Conservation (phyloP, 2,113 vertebrate species). For the Herpetotheres cachinnans region DNA sequence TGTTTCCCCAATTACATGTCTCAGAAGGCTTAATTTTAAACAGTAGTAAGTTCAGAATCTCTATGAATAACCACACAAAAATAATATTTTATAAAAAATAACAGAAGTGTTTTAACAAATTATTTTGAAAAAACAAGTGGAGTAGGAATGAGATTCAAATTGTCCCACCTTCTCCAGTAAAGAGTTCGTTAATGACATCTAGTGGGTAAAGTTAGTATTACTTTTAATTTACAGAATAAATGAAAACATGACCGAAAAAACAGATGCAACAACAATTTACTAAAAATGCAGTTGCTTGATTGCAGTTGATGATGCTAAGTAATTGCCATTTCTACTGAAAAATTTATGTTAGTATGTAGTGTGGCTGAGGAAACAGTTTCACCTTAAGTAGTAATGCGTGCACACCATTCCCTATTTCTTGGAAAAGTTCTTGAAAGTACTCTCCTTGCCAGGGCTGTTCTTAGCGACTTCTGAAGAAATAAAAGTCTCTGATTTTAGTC, state of each 20-base stretch:
- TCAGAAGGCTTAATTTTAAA: background rate
- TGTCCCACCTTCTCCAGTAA: background rate
- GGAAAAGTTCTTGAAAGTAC: background rate
- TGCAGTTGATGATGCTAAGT: background rate
- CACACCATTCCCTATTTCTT: background rate
- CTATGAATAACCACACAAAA: background rate
- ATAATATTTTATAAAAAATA: background rate
- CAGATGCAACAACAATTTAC: background rate
- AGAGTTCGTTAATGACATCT: conserved; percentile 13
- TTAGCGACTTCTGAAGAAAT: background rate
- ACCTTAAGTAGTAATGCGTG: rapidly evolving
- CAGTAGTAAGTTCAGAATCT: background rate
- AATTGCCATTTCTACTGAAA: background rate
- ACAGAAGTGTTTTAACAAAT: background rate
- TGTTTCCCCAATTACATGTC: background rate
- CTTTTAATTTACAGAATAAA: background rate
- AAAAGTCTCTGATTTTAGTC: background rate
- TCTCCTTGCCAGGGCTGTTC: background rate
- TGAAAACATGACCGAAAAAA: background rate
- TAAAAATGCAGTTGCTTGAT: background rate
- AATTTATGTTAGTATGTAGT: background rate
- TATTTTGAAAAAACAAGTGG: background rate
- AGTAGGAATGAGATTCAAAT: background rate
- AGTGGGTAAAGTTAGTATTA: background rate
- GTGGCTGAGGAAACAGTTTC: background rate